Percentiles rank a stretch among this genome's conserved stretches.
These are phyloP conservation scores for Pluvialis apricaria DNA, from an alignment of 2,113 vertebrate genomes.

Conservation along the genomic window DNA sequence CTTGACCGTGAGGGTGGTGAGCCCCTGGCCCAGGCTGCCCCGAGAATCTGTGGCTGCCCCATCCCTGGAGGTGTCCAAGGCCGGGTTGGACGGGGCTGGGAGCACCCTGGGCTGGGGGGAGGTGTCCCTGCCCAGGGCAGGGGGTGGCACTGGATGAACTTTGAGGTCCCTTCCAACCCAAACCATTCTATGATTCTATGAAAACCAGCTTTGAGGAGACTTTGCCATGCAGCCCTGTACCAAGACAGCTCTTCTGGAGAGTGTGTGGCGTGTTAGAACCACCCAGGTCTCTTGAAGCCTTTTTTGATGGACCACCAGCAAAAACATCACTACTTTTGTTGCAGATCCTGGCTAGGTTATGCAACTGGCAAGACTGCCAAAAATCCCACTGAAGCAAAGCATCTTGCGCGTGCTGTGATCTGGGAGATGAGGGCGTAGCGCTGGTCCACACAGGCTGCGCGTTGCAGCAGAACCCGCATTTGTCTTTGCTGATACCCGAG, in stretches of 20 bases:
- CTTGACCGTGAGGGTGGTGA: no score
- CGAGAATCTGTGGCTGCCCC: no score
- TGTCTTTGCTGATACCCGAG: neutral
- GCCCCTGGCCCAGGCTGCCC: no score
- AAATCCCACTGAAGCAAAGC: neutral
- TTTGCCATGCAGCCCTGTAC: neutral
- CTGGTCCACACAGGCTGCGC: neutral
- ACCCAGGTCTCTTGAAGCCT: fast-evolving
- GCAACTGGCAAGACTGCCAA: neutral
- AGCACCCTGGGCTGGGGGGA: no score
- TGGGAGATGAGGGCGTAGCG: neutral
- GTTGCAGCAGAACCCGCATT: neutral
- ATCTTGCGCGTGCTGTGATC: no score
- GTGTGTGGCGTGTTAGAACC: fast-evolving
- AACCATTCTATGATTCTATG: no score
- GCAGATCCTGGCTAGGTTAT: no score
- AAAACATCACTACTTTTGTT: neutral
- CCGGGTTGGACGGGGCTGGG: no score
- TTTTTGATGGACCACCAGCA: neutral
- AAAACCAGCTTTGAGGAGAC: neutral
- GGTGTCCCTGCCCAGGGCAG: no score
- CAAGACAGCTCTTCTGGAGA: neutral
- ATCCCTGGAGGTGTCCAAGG: no score
- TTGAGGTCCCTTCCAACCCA: no score
- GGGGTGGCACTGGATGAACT: no score